Conservation (phyloP, 2,797 vertebrate species). For the Muscicapa striata region DNA sequence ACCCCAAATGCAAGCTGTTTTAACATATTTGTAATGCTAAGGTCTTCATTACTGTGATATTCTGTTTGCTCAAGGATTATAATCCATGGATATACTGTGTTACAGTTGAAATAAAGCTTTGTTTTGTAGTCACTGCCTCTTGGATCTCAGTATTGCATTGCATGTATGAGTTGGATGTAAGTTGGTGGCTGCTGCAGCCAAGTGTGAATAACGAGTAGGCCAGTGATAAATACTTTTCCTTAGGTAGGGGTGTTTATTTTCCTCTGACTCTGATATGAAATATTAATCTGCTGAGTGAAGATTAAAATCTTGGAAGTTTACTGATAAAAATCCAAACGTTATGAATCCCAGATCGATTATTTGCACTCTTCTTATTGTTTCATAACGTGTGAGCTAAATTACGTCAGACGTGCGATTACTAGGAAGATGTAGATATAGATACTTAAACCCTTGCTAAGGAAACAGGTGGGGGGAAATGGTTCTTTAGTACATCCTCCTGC, state of each 20-base stretch:
- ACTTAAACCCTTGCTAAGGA: neutral
- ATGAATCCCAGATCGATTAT: neutral
- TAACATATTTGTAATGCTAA: constrained; percentile 58
- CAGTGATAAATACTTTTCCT: neutral
- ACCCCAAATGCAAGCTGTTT: constrained; percentile 65
- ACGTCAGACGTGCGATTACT: neutral
- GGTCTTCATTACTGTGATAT: constrained; percentile 43
- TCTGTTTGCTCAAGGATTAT: constrained; percentile 40
- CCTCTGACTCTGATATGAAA: neutral
- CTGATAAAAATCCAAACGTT: neutral
- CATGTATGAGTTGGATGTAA: neutral
- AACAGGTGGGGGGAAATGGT: neutral
- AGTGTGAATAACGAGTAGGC: neutral
- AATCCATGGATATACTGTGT: neutral
- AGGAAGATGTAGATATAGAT: neutral
- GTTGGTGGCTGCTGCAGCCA: neutral
- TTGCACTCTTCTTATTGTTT: neutral
- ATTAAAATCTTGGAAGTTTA: neutral
- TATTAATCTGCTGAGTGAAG: neutral
- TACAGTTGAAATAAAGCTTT: constrained; percentile 46
- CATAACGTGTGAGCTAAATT: neutral
- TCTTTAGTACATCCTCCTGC: constrained; percentile 5
- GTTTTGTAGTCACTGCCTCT: neutral
- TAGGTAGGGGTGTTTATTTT: neutral
- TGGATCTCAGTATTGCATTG: neutral